Evolutionary conservation across 1,140 invertebrate species (phyloP).

Genomic region (Mercenaria mercenaria): DNA sequence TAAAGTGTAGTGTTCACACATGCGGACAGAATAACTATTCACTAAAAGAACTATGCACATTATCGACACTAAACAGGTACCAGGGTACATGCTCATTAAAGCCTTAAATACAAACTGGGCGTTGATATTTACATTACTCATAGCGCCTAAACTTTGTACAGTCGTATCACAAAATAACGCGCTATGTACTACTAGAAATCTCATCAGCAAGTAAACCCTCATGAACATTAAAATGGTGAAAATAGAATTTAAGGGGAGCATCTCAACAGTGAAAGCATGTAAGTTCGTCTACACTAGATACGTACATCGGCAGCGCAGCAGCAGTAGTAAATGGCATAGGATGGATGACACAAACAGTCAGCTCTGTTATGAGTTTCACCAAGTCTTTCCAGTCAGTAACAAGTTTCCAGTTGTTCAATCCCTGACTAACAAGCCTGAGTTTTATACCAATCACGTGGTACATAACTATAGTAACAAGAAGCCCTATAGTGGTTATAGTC

Average conservation of each 20-base stretch:
- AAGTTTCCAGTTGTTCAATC: conserved; percentile 78
- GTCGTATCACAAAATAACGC: conserved; percentile 83
- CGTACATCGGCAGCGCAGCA: conserved; percentile 70
- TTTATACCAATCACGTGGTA: conserved; percentile 78
- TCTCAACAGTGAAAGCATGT: conserved; percentile 60
- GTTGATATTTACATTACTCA: conserved; percentile 83
- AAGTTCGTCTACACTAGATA: conserved; percentile 63
- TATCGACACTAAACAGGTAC: conserved; percentile 77
- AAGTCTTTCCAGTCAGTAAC: conserved; percentile 75
- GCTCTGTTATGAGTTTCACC: conserved; percentile 73
- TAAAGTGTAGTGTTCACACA: conserved; percentile 77
- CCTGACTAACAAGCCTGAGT: conserved; percentile 76
- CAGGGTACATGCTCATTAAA: conserved; percentile 83
- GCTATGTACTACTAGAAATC: conserved; percentile 83
- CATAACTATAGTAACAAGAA: conserved; percentile 73
- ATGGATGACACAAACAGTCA: conserved; percentile 77
- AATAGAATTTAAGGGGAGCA: conserved; percentile 79
- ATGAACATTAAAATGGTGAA: conserved; percentile 84
- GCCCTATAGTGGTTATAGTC: conserved; percentile 73
- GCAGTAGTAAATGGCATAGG: conserved; percentile 75
- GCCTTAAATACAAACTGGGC: conserved; percentile 85
- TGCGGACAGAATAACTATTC: conserved; percentile 81
- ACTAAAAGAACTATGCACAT: conserved; percentile 81
- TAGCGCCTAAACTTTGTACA: conserved; percentile 83
- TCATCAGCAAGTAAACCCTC: conserved; percentile 82